Evolutionary conservation across 2,888 invertebrate genomes (phyloP).

Genomic region (Trichopoda pennipes): DNA sequence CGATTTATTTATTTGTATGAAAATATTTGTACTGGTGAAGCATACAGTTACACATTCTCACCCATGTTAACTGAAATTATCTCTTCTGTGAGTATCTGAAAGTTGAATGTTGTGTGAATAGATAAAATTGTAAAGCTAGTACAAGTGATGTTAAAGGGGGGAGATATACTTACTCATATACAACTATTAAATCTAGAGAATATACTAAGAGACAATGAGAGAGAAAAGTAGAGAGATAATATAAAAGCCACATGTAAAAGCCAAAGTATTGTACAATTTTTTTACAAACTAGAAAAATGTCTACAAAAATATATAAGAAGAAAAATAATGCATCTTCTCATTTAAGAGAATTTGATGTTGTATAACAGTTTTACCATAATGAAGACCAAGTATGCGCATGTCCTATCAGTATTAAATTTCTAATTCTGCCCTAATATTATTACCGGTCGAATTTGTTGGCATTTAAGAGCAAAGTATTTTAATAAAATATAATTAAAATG

Average conservation of each 20-base stretch:
- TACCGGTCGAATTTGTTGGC: slow-evolving; percentile 14
- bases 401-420: background rate
- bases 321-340: background rate
- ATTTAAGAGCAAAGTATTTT: too few species aligned
- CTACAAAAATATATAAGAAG: slow-evolving; percentile 9
- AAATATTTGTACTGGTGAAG: slow-evolving; percentile 33
- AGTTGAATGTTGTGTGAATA: background rate
- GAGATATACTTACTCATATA: too few species aligned
- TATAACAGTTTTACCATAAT: slow-evolving; percentile 54
- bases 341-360: slow-evolving; percentile 30
- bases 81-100: background rate
- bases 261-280: background rate
- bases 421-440: background rate
- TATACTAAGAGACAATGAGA: background rate
- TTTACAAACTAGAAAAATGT: slow-evolving; percentile 14
- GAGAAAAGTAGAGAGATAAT: background rate
- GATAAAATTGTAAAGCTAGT: background rate
- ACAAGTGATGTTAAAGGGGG: too few species aligned
- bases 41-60: background rate
- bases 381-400: slow-evolving; percentile 28
- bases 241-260: background rate
- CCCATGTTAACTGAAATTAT: background rate
- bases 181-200: too few species aligned
- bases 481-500: too few species aligned
- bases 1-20: slow-evolving; percentile 68